phyloP scores from a whole-genome alignment of 2,113 vertebrate genomes.

The Hydrolagus affinis region DNA sequence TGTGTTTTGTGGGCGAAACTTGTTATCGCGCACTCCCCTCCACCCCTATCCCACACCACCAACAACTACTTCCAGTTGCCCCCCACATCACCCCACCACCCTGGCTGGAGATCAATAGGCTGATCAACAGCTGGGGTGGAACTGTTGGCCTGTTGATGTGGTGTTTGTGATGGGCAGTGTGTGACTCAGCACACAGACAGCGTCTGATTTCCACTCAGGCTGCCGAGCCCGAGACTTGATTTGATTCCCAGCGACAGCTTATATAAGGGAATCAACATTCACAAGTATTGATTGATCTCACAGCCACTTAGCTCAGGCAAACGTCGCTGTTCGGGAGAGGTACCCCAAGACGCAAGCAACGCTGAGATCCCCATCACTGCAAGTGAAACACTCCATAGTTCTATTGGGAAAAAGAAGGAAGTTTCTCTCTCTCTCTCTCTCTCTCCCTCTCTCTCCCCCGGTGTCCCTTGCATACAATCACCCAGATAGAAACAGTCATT shows the following conservation, averaged over 20 bases:
- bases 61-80: too few relatives aligned
- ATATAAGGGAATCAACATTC: conserved; percentile 55
- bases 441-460: too few relatives aligned
- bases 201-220: conserved; percentile 50
- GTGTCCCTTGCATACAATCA: too few relatives aligned
- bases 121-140: conserved; percentile 69
- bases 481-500: too few relatives aligned
- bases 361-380: too few relatives aligned
- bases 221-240: conserved; percentile 49
- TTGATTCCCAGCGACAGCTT: conserved; percentile 58
- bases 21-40: too few relatives aligned
- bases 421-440: too few relatives aligned
- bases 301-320: conserved; percentile 57
- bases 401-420: too few relatives aligned
- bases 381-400: too few relatives aligned
- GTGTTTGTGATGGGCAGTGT: conserved; percentile 59
- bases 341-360: background rate
- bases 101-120: conserved; percentile 61
- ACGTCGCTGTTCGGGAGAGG: conserved; percentile 9
- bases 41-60: too few relatives aligned
- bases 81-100: conserved; percentile 41
- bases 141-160: conserved; percentile 57
- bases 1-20: too few relatives aligned
- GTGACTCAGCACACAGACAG: conserved; percentile 53
- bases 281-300: conserved; percentile 50